Conservation (phyloP, 2,797 vertebrate species). For the Balearica regulorum region DNA sequence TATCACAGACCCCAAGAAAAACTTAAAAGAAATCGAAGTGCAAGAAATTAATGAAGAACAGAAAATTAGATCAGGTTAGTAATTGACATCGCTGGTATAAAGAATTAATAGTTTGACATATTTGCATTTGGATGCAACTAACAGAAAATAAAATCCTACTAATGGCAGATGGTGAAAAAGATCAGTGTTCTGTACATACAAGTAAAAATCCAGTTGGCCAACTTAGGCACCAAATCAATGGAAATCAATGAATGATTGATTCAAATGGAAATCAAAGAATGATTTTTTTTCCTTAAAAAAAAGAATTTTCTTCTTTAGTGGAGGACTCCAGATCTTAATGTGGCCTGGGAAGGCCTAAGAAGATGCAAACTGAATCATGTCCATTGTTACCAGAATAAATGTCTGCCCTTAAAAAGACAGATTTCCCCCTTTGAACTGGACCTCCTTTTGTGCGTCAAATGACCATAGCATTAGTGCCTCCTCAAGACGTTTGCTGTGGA, state of each 20-base stretch:
- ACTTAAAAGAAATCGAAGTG: background rate
- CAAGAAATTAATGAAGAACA: slow-evolving; percentile 34
- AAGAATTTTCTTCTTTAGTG: background rate
- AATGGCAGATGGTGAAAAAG: background rate
- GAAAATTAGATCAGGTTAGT: slow-evolving; percentile 23
- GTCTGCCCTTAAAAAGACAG: background rate
- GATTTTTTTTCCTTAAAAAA: background rate
- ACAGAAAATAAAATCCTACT: background rate
- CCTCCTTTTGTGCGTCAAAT: background rate
- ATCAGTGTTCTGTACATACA: background rate
- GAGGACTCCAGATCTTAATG: background rate
- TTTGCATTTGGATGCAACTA: background rate
- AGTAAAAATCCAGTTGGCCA: background rate
- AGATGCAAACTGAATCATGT: background rate
- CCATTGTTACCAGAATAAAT: background rate
- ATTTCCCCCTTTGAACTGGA: background rate
- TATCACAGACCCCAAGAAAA: slow-evolving; percentile 74
- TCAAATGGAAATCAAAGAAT: no score
- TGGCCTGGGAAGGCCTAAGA: background rate
- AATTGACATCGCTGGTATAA: background rate
- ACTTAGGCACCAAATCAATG: background rate
- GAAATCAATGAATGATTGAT: background rate
- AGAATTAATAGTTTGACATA: background rate
- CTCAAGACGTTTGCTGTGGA: background rate
- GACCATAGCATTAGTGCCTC: background rate